Evolutionary conservation across 1,140 invertebrate genomes (phyloP).

Genomic region (Plodia interpunctella): DNA sequence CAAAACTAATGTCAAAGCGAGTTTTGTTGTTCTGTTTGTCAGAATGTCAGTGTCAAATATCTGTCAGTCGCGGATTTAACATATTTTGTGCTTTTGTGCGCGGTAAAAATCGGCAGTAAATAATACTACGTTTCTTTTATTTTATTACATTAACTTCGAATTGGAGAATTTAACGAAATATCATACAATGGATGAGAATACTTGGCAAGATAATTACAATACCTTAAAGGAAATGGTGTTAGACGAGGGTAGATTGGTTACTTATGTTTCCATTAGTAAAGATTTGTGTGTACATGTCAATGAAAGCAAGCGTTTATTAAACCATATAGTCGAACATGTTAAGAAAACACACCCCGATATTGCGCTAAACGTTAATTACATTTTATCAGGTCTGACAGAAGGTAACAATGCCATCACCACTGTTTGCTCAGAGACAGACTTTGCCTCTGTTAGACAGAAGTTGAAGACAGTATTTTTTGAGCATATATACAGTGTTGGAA

Average conservation of each 20-base stretch:
- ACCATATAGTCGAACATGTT: conserved; percentile 33
- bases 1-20: too few relatives aligned
- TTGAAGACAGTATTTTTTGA: conserved; percentile 50
- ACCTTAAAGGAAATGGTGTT: conserved; percentile 55
- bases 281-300: conserved; percentile 65
- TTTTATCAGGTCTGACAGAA: conserved; percentile 48
- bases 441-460: conserved; percentile 29
- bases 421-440: conserved; percentile 47
- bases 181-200: conserved; percentile 24
- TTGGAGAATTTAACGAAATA: background rate
- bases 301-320: conserved; percentile 52
- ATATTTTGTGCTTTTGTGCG: too few relatives aligned
- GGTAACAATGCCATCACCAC: conserved; percentile 39
- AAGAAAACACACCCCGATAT: conserved; percentile 33
- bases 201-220: conserved; percentile 30
- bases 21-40: too few relatives aligned
- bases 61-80: too few relatives aligned
- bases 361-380: conserved; percentile 43
- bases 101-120: background rate
- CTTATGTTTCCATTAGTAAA: conserved; percentile 60
- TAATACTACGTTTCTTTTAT: too few relatives aligned
- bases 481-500: conserved; percentile 59
- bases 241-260: conserved; percentile 59
- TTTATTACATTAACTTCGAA: background rate
- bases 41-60: too few relatives aligned